Evolutionary conservation across 64 coral and sea anemone species (phyloP).

Genomic region (Cladopsammia gracilis): DNA sequence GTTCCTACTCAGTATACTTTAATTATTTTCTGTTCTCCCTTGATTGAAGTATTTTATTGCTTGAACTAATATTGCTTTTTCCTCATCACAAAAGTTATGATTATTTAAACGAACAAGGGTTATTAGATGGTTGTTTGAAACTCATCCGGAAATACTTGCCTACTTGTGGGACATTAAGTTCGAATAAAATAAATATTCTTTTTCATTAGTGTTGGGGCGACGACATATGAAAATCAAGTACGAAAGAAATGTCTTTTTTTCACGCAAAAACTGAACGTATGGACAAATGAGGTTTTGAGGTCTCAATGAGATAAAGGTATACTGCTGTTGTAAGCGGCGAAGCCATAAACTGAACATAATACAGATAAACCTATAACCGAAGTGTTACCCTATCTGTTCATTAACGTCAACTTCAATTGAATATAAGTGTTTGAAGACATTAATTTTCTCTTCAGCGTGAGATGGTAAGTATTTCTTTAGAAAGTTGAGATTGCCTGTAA

Average conservation of each 20-base stretch:
- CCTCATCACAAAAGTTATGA: background rate
- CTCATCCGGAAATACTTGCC: background rate
- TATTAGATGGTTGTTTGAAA: background rate
- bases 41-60: background rate
- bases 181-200: too few species aligned
- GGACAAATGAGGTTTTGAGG: too few species aligned
- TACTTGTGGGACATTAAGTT: too few species aligned
- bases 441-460: conserved; percentile 7
- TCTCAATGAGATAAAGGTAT: too few species aligned
- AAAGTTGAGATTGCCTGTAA: too few species aligned
- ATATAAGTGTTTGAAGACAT: background rate
- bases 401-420: background rate
- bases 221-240: too few species aligned
- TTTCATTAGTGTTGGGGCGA: too few species aligned
- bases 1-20: background rate
- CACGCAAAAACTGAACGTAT: too few species aligned
- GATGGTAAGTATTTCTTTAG: background rate
- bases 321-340: too few species aligned
- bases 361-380: background rate
- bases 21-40: background rate
- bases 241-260: too few species aligned
- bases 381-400: background rate
- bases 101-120: background rate
- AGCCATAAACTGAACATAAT: background rate
- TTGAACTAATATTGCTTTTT: background rate